These are phyloP conservation scores for Dexiosoma caninum DNA, from an alignment of 2,888 invertebrate genomes.

Conservation along the genomic window DNA sequence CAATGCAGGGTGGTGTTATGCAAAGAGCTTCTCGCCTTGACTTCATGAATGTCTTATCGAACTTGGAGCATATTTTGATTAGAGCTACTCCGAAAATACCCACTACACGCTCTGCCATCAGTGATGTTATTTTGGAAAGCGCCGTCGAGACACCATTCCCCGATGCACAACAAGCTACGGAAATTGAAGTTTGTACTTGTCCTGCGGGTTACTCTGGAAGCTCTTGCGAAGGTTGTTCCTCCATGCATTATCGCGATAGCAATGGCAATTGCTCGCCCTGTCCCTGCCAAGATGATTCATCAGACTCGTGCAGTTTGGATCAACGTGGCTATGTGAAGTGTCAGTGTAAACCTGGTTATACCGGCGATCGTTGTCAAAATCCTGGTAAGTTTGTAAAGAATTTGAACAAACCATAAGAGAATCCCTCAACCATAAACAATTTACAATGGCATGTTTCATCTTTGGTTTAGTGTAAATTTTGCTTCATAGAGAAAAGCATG, in stretches of 20 bases:
- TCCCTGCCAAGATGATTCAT: slow-evolving; percentile 81
- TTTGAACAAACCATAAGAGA: not conserved
- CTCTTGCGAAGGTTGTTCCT: slow-evolving; percentile 88
- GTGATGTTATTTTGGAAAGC: slow-evolving; percentile 92
- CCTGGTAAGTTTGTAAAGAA: slow-evolving; percentile 78
- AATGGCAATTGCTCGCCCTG: slow-evolving; percentile 81
- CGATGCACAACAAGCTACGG: slow-evolving; percentile 82
- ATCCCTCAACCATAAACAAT: slow-evolving; percentile 1
- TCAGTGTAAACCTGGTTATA: slow-evolving; percentile 84
- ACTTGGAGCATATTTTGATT: slow-evolving; percentile 89
- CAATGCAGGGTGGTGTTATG: slow-evolving; percentile 79
- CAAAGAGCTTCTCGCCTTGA: slow-evolving; percentile 85
- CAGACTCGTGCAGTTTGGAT: slow-evolving; percentile 77
- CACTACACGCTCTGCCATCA: slow-evolving; percentile 80
- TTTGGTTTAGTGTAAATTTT: slow-evolving; percentile 26
- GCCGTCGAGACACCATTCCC: slow-evolving; percentile 80
- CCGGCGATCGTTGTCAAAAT: slow-evolving; percentile 82
- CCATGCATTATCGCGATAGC: slow-evolving; percentile 85
- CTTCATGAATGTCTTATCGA: slow-evolving; percentile 89
- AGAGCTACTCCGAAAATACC: slow-evolving; percentile 85
- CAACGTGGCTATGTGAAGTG: slow-evolving; percentile 84
- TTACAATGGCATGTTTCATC: slow-evolving; percentile 65
- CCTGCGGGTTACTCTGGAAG: slow-evolving; percentile 89
- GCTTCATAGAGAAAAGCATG: slow-evolving; percentile 20
- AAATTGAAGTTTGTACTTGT: slow-evolving; percentile 92